These are phyloP conservation scores for Eupeodes luniger DNA, from an alignment of 2,888 invertebrate genomes.

Conservation along the genomic window DNA sequence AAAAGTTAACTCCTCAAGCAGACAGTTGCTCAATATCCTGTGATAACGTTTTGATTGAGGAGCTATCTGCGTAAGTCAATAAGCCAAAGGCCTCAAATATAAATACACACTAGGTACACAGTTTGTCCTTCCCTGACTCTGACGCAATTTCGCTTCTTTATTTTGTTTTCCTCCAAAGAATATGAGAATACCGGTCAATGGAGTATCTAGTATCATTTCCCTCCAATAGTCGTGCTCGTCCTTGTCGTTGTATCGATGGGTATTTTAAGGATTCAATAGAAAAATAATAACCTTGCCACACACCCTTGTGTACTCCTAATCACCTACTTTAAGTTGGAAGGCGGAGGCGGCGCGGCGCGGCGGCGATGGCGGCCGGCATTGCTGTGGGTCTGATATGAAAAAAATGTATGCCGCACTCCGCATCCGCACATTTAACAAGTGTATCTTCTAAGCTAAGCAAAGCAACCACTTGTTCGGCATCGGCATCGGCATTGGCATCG, in stretches of 20 bases:
- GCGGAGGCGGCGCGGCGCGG: too few species aligned
- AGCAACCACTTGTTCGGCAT: conserved; percentile 69
- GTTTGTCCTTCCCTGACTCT: neutral
- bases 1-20: conserved; percentile 16
- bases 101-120: neutral
- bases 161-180: conserved; percentile 14
- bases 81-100: conserved; percentile 18
- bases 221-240: neutral
- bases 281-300: conserved; percentile 11
- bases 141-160: conserved; percentile 13
- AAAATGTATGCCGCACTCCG: neutral
- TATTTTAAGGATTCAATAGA: conserved; percentile 22
- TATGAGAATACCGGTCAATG: neutral
- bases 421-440: conserved; percentile 20
- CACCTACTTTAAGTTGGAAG: neutral
- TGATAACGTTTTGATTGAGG: conserved; percentile 24
- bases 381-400: neutral
- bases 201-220: neutral
- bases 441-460: conserved; percentile 43
- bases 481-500: too few species aligned
- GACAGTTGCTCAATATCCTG: conserved; percentile 25
- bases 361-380: neutral
- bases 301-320: neutral
- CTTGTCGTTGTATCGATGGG: neutral
- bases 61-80: conserved; percentile 27